Conservation (phyloP, 2,888 invertebrate genomes). For the Steinernema scapterisci region DNA sequence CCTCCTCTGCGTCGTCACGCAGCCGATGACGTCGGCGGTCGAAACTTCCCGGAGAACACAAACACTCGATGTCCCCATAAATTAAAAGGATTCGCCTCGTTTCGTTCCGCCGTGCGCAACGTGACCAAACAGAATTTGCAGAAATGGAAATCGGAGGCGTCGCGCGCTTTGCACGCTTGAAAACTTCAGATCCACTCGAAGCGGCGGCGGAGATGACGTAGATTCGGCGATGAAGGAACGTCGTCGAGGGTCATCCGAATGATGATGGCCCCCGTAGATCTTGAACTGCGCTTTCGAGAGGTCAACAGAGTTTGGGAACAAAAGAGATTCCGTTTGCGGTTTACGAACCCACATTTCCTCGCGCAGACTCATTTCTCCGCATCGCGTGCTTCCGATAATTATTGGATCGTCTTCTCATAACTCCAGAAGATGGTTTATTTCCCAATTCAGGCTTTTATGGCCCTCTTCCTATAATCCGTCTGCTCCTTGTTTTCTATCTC, state of each 20-base stretch:
- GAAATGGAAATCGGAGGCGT: not conserved
- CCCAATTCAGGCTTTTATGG: no score
- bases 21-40: not conserved
- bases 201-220: not conserved
- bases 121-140: not conserved
- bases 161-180: not conserved
- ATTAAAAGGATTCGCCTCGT: no score
- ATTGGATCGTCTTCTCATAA: no score
- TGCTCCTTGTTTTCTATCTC: not conserved
- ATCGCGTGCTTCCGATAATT: no score
- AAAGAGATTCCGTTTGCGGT: no score
- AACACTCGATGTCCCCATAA: not conserved
- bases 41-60: conserved; percentile 4
- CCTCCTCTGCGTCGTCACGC: not conserved
- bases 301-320: no score
- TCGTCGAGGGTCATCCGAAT: not conserved
- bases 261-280: not conserved
- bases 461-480: not conserved
- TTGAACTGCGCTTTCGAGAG: no score
- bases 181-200: not conserved
- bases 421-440: no score
- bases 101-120: no score
- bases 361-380: no score
- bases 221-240: not conserved
- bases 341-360: no score